Evolutionary conservation across 2,888 invertebrate genomes (phyloP).

Genomic region (Tenthredo scrophulariae): DNA sequence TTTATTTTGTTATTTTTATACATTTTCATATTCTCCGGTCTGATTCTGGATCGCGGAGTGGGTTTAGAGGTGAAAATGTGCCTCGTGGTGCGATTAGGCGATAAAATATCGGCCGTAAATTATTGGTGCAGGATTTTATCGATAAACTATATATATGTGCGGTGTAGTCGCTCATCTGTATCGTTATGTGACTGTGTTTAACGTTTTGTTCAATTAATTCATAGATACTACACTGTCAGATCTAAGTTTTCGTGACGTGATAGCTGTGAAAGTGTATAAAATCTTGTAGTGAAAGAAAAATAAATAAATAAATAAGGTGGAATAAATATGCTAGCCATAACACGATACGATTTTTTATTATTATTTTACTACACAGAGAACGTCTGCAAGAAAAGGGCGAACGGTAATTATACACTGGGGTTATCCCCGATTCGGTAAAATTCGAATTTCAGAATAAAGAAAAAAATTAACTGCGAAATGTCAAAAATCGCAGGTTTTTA

Average conservation of each 20-base stretch:
- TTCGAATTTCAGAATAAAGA: too few species aligned
- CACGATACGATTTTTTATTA: constrained; percentile 15
- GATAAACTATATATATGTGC: not conserved
- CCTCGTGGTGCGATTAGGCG: not conserved
- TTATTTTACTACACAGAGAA: constrained; percentile 26
- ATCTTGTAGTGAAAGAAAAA: too few species aligned
- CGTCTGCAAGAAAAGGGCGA: constrained; percentile 35
- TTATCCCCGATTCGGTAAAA: too few species aligned
- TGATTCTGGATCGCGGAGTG: not conserved
- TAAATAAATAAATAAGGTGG: too few species aligned
- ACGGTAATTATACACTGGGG: constrained; percentile 5
- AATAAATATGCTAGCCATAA: constrained; percentile 30
- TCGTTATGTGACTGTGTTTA: not conserved
- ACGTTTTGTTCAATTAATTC: not conserved
- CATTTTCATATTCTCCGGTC: too few species aligned
- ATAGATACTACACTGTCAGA: not conserved
- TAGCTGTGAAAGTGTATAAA: too few species aligned
- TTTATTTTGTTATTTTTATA: not conserved
- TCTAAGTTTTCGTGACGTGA: too few species aligned
- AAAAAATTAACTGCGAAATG: too few species aligned
- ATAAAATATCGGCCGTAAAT: not conserved
- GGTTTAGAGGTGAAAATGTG: constrained; percentile 6
- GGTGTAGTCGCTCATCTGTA: not conserved
- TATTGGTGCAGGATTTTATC: not conserved
- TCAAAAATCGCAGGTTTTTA: too few species aligned